Evolutionary conservation across 2,888 invertebrate species (phyloP).

Genomic region (Chouioia cunea): DNA sequence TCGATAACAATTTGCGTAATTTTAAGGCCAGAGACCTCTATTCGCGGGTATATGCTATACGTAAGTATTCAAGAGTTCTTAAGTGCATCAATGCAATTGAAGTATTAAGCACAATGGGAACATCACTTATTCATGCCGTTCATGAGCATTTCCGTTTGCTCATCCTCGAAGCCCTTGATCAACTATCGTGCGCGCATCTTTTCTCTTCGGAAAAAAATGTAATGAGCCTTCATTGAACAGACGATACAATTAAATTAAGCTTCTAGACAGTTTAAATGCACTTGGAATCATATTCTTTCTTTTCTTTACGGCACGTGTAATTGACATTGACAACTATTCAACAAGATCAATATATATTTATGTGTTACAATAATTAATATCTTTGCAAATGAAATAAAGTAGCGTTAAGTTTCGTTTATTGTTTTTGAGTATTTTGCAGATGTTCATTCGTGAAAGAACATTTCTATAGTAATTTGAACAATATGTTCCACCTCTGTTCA

Average conservation of each 20-base stretch:
- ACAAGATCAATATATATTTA: no score
- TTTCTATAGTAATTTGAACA: no score
- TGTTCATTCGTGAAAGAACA: no score
- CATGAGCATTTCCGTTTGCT: slow-evolving; percentile 46
- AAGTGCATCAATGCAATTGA: slow-evolving; percentile 40
- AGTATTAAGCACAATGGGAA: slow-evolving; percentile 45
- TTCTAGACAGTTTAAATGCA: neutral
- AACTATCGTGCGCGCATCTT: slow-evolving; percentile 31
- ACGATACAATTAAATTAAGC: slow-evolving; percentile 36
- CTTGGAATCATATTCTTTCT: no score
- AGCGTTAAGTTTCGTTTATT: no score
- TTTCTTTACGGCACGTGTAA: no score
- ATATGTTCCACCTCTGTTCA: no score
- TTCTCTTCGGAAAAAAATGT: slow-evolving; percentile 13
- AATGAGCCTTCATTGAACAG: slow-evolving; percentile 19
- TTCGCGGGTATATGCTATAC: neutral
- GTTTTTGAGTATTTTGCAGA: no score
- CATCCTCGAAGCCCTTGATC: slow-evolving; percentile 35
- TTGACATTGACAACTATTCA: no score
- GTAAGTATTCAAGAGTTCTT: slow-evolving; percentile 33
- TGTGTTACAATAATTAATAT: no score
- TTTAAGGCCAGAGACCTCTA: slow-evolving; percentile 28
- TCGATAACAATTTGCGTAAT: slow-evolving; percentile 33
- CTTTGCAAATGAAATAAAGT: no score
- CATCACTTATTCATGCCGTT: slow-evolving; percentile 40